Conservation (phyloP, 2,113 vertebrate species). For the Cepphus grylle region DNA sequence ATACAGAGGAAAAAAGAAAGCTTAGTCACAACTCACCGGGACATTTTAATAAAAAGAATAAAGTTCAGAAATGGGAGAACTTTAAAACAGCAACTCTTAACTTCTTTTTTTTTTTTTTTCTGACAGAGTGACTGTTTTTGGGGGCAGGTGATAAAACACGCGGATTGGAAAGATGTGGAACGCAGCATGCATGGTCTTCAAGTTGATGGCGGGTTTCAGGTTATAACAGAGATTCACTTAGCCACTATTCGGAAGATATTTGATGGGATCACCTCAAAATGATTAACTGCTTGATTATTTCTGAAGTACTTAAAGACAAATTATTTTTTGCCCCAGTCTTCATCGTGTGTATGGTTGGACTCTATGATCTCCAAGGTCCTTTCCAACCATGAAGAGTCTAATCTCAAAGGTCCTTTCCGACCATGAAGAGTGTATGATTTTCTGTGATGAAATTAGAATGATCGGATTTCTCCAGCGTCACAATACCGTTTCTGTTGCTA, state of each 20-base stretch:
- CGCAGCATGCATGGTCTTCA: background rate
- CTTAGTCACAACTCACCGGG: background rate
- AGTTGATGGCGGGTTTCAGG: background rate
- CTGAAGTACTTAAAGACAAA: background rate
- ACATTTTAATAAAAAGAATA: background rate
- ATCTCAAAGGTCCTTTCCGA: too few species aligned
- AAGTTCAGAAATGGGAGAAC: background rate
- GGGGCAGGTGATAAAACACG: background rate
- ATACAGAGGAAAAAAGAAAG: background rate
- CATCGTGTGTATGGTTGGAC: background rate
- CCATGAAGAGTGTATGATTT: background rate
- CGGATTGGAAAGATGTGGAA: background rate
- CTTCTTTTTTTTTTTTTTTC: background rate
- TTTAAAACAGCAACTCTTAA: background rate
- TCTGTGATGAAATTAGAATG: background rate
- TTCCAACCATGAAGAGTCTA: too few species aligned
- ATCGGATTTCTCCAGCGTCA: background rate
- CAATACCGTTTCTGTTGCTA: background rate
- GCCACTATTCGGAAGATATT: background rate
- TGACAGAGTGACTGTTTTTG: background rate
- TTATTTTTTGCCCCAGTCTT: background rate
- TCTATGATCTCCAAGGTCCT: too few species aligned
- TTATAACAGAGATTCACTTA: background rate
- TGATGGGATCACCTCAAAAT: background rate
- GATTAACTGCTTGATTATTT: background rate